Conservation (phyloP, 2,888 invertebrate species). For the Cecidostiba fungosa region DNA sequence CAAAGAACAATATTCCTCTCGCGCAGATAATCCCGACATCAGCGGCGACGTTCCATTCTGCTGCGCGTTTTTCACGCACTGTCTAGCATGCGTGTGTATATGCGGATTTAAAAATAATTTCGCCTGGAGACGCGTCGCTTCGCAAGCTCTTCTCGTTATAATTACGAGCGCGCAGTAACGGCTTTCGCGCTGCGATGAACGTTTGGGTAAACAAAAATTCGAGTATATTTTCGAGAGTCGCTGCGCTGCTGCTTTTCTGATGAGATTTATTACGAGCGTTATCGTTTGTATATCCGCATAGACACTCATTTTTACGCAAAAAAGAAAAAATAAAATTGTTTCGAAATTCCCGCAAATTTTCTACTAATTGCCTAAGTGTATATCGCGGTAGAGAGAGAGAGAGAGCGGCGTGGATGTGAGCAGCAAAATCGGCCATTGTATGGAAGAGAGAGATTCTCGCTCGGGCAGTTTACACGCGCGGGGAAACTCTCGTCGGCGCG, state of each 20-base stretch:
- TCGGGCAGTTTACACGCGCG: not conserved
- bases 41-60: slow-evolving; percentile 31
- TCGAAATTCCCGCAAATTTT: not conserved
- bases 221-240: not conserved
- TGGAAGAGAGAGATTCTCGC: not conserved
- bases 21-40: not conserved
- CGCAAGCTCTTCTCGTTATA: slow-evolving; percentile 29
- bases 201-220: not conserved
- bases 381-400: too few relatives aligned
- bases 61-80: slow-evolving; percentile 35
- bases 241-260: too few relatives aligned
- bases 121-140: slow-evolving; percentile 57
- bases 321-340: not conserved
- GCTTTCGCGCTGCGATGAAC: not conserved
- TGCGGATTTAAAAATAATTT: slow-evolving; percentile 68
- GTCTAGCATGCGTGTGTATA: slow-evolving; percentile 17
- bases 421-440: not conserved
- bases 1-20: not conserved
- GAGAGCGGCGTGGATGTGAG: too few relatives aligned
- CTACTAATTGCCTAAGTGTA: slow-evolving; percentile 19
- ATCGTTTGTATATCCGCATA: not conserved
- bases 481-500: not conserved
- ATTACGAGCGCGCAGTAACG: slow-evolving; percentile 10
- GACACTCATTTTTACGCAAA: not conserved
- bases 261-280: too few relatives aligned